Conservation (phyloP, 2,888 invertebrate genomes). For the Hypolimnas misippus region DNA sequence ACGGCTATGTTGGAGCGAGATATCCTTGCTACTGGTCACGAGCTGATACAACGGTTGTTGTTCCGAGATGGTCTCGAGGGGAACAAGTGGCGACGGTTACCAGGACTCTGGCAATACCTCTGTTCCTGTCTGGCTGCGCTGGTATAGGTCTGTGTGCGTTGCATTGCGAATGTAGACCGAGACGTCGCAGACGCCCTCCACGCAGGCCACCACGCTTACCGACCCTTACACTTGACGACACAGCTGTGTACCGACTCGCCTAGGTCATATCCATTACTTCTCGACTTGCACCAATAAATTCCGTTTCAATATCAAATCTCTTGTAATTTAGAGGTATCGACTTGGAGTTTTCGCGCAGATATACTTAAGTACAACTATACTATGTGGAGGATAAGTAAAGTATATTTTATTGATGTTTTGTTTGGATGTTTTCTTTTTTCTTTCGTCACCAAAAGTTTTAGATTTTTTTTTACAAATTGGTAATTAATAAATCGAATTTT, state of each 20-base stretch:
- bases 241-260: slow-evolving; percentile 75
- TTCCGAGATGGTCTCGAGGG: slow-evolving; percentile 92
- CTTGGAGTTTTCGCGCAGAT: slow-evolving; percentile 30
- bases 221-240: slow-evolving; percentile 82
- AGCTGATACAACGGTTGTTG: slow-evolving; percentile 91
- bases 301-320: slow-evolving; percentile 26
- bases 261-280: slow-evolving; percentile 51
- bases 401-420: slow-evolving; percentile 32
- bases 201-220: slow-evolving; percentile 86
- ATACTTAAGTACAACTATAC: slow-evolving; percentile 30
- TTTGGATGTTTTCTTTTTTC: slow-evolving; percentile 5
- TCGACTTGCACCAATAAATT: slow-evolving; percentile 40
- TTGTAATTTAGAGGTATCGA: slow-evolving; percentile 27
- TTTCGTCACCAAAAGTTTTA: background rate
- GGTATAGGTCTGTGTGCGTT: slow-evolving; percentile 93
- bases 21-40: slow-evolving; percentile 89
- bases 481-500: background rate
- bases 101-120: slow-evolving; percentile 92
- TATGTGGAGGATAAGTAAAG: slow-evolving; percentile 33
- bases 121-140: slow-evolving; percentile 92
- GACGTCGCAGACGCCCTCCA: slow-evolving; percentile 86
- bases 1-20: slow-evolving; percentile 87
- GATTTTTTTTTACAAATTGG: background rate
- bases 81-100: slow-evolving; percentile 93
- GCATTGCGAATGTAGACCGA: slow-evolving; percentile 93